These are phyloP conservation scores for Cephus runcator DNA, from an alignment of 2,888 invertebrate genomes.

Conservation along the genomic window DNA sequence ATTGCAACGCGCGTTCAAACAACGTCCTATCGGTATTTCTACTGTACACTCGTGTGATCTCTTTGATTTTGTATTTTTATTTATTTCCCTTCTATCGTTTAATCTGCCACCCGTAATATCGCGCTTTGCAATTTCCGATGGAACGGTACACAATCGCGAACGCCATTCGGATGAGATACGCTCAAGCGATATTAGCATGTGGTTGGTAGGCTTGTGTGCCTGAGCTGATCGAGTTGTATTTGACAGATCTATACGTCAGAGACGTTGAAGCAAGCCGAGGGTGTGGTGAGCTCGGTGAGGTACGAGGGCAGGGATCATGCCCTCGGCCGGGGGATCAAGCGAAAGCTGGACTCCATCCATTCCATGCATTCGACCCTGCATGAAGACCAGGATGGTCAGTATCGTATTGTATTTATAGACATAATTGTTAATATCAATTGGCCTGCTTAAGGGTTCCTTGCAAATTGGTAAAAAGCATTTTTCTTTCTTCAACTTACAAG, in stretches of 20 bases:
- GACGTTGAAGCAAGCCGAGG: slow-evolving; percentile 63
- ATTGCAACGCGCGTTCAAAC: neutral
- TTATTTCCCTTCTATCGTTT: neutral
- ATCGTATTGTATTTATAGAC: slow-evolving; percentile 53
- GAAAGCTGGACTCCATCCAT: slow-evolving; percentile 65
- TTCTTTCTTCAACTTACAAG: neutral
- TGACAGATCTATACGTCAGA: slow-evolving; percentile 65
- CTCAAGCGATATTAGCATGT: slow-evolving; percentile 50
- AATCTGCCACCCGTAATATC: neutral
- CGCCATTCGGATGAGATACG: slow-evolving; percentile 19
- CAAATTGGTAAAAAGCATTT: neutral
- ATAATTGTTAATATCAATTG: neutral
- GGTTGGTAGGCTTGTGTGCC: slow-evolving; percentile 59
- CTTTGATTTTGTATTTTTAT: neutral
- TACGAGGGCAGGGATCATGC: slow-evolving; percentile 61
- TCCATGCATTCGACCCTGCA: slow-evolving; percentile 65
- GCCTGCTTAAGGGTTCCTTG: neutral
- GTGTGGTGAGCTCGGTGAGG: slow-evolving; percentile 64
- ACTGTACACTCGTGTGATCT: neutral
- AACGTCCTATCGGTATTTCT: neutral
- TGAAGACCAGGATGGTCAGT: slow-evolving; percentile 66
- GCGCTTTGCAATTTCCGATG: slow-evolving; percentile 4
- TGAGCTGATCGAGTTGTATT: slow-evolving; percentile 65
- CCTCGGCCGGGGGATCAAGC: slow-evolving; percentile 64
- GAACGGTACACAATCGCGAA: neutral